Base-by-base conservation (phyloP, 2,113 vertebrate species). In the Pleuronectes platessa region DNA sequence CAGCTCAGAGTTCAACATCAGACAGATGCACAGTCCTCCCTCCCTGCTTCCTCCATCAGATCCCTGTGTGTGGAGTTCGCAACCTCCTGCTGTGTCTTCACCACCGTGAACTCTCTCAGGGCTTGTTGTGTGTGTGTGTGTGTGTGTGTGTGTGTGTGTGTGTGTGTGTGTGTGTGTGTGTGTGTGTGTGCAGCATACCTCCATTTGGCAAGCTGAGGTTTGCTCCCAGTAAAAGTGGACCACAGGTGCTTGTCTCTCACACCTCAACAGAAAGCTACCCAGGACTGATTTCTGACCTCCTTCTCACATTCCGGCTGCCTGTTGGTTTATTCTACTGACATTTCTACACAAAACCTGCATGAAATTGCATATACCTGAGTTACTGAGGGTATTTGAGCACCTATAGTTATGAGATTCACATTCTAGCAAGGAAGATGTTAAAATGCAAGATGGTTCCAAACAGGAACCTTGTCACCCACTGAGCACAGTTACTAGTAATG, bases 201-300 rank as follows among this genome's bases (percentile, higher is more conserved):
- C 83, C 85, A 87, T 89, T 86, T 89, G 85, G 78, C 72, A 60
- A 49, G 66, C 73, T 73, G 60, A 78, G 76, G 76, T 66, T 82
- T 81, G 63, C 56, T 69, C 74, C 73, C 71, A 65, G 73, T 82
- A 71, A 89, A 86, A 72, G 66, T 76, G 53, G 75, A 79, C 61
- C 85, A 83, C 82, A 81, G 75, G 69, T 81, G 72, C 74, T 70
- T 49, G 67, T 67, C 53, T 67, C 68, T 77, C 76, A 76, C 69
- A 68, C 68, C 54, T 49, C 45, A 5, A 49, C 45, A 49, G 45
- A 18, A 49, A 58, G 37, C 24, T 56, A 55, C 23, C 5, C 10
- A 4, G 20, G 18, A 26, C 27, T 35, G 59, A 15, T 68, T 63
- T 61, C 49, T 58, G 81, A 76, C 61, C 31, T 35, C 37, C 37